These are phyloP conservation scores for Rallus crepitans DNA, from an alignment of 2,797 vertebrate genomes.

Conservation along the genomic window DNA sequence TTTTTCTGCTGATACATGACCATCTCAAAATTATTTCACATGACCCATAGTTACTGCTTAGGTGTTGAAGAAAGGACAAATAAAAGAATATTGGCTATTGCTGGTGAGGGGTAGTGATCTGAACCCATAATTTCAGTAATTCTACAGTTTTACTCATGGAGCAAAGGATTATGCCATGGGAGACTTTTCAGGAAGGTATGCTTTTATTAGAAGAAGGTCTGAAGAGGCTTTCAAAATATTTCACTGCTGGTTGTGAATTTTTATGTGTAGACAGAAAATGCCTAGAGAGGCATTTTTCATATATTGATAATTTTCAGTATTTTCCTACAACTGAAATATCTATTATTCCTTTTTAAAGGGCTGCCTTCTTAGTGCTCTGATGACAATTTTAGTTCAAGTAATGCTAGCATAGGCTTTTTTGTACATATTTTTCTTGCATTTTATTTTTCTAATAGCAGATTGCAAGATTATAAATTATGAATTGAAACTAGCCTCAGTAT, in stretches of 20 bases:
- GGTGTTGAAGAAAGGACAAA: background rate
- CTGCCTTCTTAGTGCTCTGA: background rate
- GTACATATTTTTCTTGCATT: background rate
- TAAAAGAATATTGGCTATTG: background rate
- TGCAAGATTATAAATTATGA: background rate
- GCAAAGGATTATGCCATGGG: background rate
- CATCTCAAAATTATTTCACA: background rate
- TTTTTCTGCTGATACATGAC: background rate
- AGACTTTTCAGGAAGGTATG: background rate
- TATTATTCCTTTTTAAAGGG: background rate
- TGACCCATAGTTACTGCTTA: background rate
- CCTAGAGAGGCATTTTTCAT: slow-evolving; percentile 28
- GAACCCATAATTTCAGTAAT: background rate
- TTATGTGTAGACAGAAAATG: background rate
- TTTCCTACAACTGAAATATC: background rate
- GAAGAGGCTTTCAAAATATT: background rate
- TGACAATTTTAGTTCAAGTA: background rate
- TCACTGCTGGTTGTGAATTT: background rate
- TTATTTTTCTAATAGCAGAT: background rate
- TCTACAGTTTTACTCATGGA: background rate
- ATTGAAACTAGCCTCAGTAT: background rate
- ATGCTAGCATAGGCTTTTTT: background rate
- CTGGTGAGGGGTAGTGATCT: background rate
- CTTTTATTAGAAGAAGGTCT: background rate
- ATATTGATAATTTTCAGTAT: slow-evolving; percentile 3